Percentiles rank a stretch among this genome's conserved stretches.
phyloP scores from a whole-genome alignment of 2,797 vertebrate genomes.

The Lagodon rhomboides region DNA sequence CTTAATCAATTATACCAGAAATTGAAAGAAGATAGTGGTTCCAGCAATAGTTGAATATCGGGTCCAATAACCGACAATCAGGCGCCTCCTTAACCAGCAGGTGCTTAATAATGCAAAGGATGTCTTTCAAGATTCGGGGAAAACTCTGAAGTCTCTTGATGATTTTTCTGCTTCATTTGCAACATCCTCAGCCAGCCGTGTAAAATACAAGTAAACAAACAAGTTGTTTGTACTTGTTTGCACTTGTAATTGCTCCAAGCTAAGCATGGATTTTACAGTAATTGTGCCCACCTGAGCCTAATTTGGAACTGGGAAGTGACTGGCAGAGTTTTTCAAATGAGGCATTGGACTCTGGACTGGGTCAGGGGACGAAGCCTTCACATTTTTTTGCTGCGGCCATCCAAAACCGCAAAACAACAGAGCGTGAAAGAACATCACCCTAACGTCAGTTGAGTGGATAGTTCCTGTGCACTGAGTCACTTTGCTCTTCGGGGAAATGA shows the following conservation, averaged over 20 bases:
- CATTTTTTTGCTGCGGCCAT: not conserved
- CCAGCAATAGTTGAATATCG: too few species aligned
- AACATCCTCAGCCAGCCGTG: not conserved
- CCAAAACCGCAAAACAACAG: constrained; percentile 21
- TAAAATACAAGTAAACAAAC: not conserved
- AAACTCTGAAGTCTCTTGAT: constrained; percentile 15
- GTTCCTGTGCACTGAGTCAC: constrained; percentile 73
- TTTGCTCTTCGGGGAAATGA: constrained; percentile 67
- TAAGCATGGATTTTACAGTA: constrained; percentile 22
- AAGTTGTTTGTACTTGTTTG: constrained; percentile 24
- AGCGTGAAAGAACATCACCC: constrained; percentile 16
- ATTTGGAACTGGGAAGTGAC: constrained; percentile 13
- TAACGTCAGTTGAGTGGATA: constrained; percentile 25
- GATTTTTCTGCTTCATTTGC: constrained; percentile 10
- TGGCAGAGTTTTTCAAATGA: constrained; percentile 16
- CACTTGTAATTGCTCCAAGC: constrained; percentile 24
- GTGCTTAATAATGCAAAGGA: constrained; percentile 2
- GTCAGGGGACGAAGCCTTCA: constrained; percentile 16
- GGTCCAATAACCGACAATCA: too few species aligned
- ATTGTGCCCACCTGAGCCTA: constrained; percentile 14
- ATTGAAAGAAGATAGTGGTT: too few species aligned
- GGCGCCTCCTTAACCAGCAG: not conserved
- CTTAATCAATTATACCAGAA: too few species aligned
- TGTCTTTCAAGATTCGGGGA: not conserved
- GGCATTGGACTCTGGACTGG: constrained; percentile 13